A percentile compares a stretch with the other conserved stretches of the same genome.
phyloP scores from a whole-genome alignment of 1,140 invertebrate species.

The Pararge aegeria region DNA sequence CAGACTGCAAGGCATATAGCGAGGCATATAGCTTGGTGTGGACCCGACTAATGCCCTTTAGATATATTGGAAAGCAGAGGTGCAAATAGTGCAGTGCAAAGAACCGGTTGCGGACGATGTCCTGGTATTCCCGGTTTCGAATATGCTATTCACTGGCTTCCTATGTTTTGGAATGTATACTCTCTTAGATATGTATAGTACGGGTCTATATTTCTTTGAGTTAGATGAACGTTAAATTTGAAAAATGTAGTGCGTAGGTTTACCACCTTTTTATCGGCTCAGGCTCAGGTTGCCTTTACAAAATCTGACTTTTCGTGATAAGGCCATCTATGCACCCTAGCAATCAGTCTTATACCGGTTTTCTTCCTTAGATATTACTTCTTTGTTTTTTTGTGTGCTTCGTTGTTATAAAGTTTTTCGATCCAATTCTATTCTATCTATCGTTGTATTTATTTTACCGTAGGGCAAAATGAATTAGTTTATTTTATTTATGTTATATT shows the following conservation, averaged over 20 bases:
- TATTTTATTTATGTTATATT: too few species aligned
- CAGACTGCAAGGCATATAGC: background rate
- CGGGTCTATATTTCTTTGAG: background rate
- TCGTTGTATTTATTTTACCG: too few species aligned
- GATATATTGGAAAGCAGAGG: constrained; percentile 17
- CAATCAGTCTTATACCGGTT: too few species aligned
- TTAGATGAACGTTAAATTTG: background rate
- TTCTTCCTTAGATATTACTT: too few species aligned
- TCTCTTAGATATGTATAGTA: background rate
- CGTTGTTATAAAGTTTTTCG: too few species aligned
- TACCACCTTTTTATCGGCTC: too few species aligned
- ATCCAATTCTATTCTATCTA: too few species aligned
- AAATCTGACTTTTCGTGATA: too few species aligned
- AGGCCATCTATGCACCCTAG: too few species aligned
- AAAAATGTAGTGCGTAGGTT: background rate
- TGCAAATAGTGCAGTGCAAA: constrained; percentile 32
- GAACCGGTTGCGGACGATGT: constrained; percentile 63
- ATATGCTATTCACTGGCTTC: constrained; percentile 44
- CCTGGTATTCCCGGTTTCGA: constrained; percentile 57
- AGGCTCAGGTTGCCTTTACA: too few species aligned
- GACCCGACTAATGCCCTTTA: constrained; percentile 4
- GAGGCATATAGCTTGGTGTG: background rate
- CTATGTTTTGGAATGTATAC: constrained; percentile 26
- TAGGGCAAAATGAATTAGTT: too few species aligned
- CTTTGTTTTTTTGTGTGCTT: too few species aligned